Evolutionary conservation across 2,888 invertebrate genomes (phyloP), one percentile per base, ranked within the genome.

Genomic region (Perizoma flavofasciatum): DNA sequence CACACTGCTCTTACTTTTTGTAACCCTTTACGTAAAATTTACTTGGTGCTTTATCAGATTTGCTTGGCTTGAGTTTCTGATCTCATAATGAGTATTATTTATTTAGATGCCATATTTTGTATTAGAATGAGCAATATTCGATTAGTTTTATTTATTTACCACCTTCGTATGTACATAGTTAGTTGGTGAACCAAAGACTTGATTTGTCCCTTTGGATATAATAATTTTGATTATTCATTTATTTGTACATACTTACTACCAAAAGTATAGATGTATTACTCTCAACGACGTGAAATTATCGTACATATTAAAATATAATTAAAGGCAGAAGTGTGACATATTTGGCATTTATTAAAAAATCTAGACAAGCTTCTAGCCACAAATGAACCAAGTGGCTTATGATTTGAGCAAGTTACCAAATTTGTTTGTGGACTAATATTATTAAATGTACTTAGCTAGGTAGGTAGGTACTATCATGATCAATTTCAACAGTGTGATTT

Each of bases 41-140:
- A 75, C 75, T 81, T 81, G 86, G 85, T 88, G 86, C 87, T 86
- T 84, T 75, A 70, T 76, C 74, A 71, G 67, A 77, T 82, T 84
- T 79, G 82, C 83, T 86, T 84, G 76, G 79, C 82, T 89, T 85
- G 79, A 77, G 78, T 87, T 83, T 88, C 87, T 88, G 91, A 92
- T 92, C 91, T 92, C 91, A 91, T 87, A 81, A 83, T 80, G 86
- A 91, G 89, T 91, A 92, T 91, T 91, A 90, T 89, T 89, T 91
- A 90, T 90, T 86, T 88, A 88, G 88, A 88, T 89, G 91, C 91
- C 92, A 92, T 91, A 90, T 85, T 83, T 85, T 81, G 77, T 81
- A 79, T 83, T 78, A 83, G 74, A 70, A 74, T 75, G 75, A 85
- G 82, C 86, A 88, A 88, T 84, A 82, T 79, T 81, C 73, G 72